A percentile compares a stretch with the other conserved stretches of the same genome.
Conservation (phyloP, 2,797 vertebrate species). For the Anniella stebbinsi region DNA sequence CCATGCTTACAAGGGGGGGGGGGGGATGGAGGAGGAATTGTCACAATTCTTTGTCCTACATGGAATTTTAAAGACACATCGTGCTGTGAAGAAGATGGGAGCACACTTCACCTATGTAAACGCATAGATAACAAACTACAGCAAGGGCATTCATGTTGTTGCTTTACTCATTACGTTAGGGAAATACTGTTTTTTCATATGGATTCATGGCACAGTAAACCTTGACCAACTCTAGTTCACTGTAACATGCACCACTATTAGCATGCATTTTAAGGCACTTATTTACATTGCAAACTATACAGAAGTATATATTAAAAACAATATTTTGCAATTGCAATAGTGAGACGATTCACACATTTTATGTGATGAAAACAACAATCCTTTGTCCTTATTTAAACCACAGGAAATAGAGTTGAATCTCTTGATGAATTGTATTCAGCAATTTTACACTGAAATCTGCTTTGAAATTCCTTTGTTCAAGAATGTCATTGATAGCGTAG, state of each 20-base stretch:
- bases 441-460: too few relatives aligned
- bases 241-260: background rate
- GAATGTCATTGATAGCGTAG: too few relatives aligned
- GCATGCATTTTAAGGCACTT: background rate
- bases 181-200: background rate
- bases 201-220: background rate
- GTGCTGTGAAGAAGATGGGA: background rate
- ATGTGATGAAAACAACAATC: too few relatives aligned
- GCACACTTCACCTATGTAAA: background rate
- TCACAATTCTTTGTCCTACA: background rate
- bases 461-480: too few relatives aligned
- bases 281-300: background rate
- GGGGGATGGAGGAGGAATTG: background rate
- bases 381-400: too few relatives aligned
- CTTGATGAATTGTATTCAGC: too few relatives aligned
- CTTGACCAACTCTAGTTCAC: background rate
- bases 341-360: too few relatives aligned
- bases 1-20: too few relatives aligned
- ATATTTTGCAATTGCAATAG: background rate
- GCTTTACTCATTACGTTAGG: background rate
- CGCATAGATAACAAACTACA: background rate
- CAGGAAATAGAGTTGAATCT: too few relatives aligned
- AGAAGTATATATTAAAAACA: background rate
- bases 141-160: background rate
- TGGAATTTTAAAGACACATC: background rate